A percentile compares a stretch with the other conserved stretches of the same genome.
Evolutionary conservation across 2,113 vertebrate species (phyloP).

Genomic region (Chroicocephalus ridibundus): DNA sequence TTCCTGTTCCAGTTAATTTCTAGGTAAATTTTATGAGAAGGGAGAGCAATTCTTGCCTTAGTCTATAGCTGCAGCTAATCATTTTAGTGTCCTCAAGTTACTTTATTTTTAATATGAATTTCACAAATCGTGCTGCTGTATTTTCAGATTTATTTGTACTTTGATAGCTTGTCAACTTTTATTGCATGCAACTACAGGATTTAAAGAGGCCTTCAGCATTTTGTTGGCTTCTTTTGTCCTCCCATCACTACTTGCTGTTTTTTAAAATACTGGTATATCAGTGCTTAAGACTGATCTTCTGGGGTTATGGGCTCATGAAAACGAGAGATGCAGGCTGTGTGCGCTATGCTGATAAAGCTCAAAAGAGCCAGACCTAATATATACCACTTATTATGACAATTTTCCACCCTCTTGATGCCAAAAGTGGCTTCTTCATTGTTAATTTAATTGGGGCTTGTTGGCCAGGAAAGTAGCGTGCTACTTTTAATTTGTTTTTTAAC

Average conservation of each 20-base stretch:
- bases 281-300: not conserved
- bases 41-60: not conserved
- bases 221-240: not conserved
- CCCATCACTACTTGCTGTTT: not conserved
- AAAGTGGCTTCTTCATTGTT: not conserved
- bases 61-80: not conserved
- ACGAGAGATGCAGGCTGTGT: not conserved
- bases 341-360: not conserved
- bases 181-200: not conserved
- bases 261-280: not conserved
- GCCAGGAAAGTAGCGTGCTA: not conserved
- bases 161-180: not conserved
- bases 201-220: not conserved
- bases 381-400: not conserved
- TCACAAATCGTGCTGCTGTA: fast-evolving
- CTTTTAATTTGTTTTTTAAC: not conserved
- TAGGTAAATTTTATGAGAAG: not conserved
- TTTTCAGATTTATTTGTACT: not conserved
- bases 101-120: not conserved
- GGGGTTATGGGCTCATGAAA: not conserved
- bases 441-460: not conserved
- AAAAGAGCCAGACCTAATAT: not conserved
- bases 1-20: not conserved
- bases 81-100: not conserved
- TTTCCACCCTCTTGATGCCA: not conserved